phyloP scores from a whole-genome alignment of 2,113 vertebrate species.

The Phycodurus eques region DNA sequence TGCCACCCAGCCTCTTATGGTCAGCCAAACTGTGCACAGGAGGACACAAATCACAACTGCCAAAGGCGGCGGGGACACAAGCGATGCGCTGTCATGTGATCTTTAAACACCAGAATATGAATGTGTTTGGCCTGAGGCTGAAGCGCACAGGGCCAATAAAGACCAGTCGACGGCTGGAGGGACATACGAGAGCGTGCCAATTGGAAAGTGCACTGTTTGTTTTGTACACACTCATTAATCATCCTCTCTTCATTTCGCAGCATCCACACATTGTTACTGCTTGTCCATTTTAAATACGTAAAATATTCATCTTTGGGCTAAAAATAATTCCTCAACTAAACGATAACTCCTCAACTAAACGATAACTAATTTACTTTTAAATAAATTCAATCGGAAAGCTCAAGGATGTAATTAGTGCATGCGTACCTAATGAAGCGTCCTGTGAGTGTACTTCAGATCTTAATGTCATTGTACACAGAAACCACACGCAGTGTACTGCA shows the following conservation, averaged over 20 bases:
- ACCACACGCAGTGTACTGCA: neutral
- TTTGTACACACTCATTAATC: slow-evolving; percentile 5
- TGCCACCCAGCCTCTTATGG: slow-evolving; percentile 73
- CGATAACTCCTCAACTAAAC: neutral
- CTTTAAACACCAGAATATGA: slow-evolving; percentile 53
- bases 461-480: neutral
- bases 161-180: neutral
- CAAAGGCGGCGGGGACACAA: slow-evolving; percentile 37
- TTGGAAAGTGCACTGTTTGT: neutral
- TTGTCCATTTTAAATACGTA: neutral
- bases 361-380: neutral
- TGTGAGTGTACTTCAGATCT: neutral
- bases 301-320: neutral
- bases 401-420: neutral
- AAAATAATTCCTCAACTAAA: neutral
- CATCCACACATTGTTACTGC: neutral
- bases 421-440: slow-evolving; percentile 6
- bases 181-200: neutral
- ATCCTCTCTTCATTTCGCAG: neutral
- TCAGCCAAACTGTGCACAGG: slow-evolving; percentile 30
- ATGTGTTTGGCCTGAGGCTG: slow-evolving; percentile 11
- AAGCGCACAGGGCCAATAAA: neutral
- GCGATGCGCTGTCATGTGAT: slow-evolving; percentile 41
- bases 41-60: slow-evolving; percentile 57
- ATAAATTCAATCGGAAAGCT: neutral